A percentile compares a stretch with the other conserved stretches of the same genome.
phyloP scores from a whole-genome alignment of 1,140 invertebrate genomes.

The Glossosoma conforme region DNA sequence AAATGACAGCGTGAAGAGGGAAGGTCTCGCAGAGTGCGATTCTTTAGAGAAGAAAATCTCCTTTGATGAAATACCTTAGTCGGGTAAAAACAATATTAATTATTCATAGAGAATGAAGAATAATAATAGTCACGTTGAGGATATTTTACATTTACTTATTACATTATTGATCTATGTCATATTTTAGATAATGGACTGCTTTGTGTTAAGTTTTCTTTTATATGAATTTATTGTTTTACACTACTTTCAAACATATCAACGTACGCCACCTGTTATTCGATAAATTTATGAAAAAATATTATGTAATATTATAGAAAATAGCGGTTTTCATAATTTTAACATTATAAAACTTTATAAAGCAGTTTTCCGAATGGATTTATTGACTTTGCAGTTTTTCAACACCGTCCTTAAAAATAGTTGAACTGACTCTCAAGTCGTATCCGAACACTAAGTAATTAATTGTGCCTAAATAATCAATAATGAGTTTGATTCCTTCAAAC shows the following conservation, averaged over 20 bases:
- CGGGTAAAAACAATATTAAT: too few species aligned
- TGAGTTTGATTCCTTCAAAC: constrained; percentile 28
- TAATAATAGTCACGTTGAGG: too few species aligned
- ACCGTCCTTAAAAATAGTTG: constrained; percentile 23
- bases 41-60: constrained; percentile 28
- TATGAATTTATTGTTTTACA: background rate
- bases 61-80: constrained; percentile 19
- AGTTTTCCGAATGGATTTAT: constrained; percentile 17
- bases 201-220: background rate
- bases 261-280: constrained; percentile 7
- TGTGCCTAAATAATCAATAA: constrained; percentile 32
- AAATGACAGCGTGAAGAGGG: constrained; percentile 28
- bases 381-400: constrained; percentile 14
- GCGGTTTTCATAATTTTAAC: too few species aligned
- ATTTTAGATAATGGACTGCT: constrained; percentile 5
- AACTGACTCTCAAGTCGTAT: constrained; percentile 19
- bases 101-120: too few species aligned
- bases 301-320: too few species aligned
- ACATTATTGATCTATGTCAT: background rate
- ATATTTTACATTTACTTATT: too few species aligned
- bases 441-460: constrained; percentile 25
- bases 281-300: constrained; percentile 5
- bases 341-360: too few species aligned
- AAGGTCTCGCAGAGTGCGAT: constrained; percentile 29
- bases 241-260: constrained; percentile 17